Evolutionary conservation across 2,888 invertebrate genomes (phyloP), one percentile per base, ranked within the genome.

Genomic region (Euphydryas editha): DNA sequence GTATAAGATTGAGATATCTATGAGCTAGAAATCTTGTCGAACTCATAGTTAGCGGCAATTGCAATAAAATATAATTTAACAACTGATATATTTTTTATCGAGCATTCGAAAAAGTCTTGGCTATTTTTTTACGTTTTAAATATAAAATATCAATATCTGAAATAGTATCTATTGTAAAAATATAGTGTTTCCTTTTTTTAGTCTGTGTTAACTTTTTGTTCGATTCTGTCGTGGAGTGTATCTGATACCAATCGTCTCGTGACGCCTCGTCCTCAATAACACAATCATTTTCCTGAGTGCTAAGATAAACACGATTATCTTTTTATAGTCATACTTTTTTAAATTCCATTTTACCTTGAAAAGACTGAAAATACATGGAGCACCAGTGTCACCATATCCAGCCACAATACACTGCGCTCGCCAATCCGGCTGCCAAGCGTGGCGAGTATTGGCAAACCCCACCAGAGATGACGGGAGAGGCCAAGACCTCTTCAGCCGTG

Each of bases 251-350:
- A 30, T 56, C 30, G n/a, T 61, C 60, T 60, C 39, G 58, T 18
- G 47, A 62, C 46, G 64, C 71, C 71, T 71, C 69, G 72, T 65
- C 65, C 69, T 65, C 65, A 67, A 71, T 69, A 72, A 46, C 64
- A 68, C 60, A 59, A 62, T 65, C 63, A 65, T 67, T n/a, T 61
- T 69, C 56, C 47, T 21, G 39, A 49, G 13, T 37, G 56, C 15
- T 68, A 51, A 70, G 70, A 66, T 61, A 60, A 72, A 70, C 65
- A 56, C 57, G 67, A 65, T 66, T 59, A 66, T 62, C 59, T 65
- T 20, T 30, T 68, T 24, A 66, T 62, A 64, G 63, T 60, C 58
- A 46, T 63, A 57, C 51, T 10, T 37, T 24, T 62, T 57, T 21
- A 30, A 18, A 15, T 36, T 18, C 13, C 5, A 10, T 47, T n/a